phyloP scores from a whole-genome alignment of 92 coral and sea anemone genomes.

The Zoanthus gigantus region DNA sequence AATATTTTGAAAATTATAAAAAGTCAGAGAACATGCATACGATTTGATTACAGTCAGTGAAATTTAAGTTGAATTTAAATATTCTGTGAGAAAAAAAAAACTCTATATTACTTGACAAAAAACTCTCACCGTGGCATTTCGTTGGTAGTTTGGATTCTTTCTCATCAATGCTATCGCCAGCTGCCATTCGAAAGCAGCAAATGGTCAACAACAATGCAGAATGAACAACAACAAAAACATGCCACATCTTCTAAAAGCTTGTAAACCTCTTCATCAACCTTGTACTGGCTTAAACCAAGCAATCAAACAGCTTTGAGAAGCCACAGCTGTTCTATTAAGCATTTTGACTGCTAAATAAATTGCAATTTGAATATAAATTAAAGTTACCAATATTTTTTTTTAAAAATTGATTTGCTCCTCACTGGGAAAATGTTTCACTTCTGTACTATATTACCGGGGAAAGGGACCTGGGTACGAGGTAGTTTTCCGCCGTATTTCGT shows the following conservation, averaged over 20 bases:
- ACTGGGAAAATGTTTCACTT: not conserved
- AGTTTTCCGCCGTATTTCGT: not conserved
- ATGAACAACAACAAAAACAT: slow-evolving; percentile 18
- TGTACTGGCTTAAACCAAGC: not conserved
- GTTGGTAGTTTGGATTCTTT: slow-evolving; percentile 86
- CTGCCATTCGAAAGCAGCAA: slow-evolving; percentile 29
- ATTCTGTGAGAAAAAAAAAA: too few species aligned
- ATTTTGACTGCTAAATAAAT: not conserved
- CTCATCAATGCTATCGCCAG: slow-evolving; percentile 56
- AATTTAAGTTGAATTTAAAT: too few species aligned
- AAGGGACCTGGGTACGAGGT: too few species aligned
- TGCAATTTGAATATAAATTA: slow-evolving; percentile 17
- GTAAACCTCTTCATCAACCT: not conserved
- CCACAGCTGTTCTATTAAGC: slow-evolving; percentile 26
- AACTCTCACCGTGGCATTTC: slow-evolving; percentile 85
- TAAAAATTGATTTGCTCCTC: not conserved
- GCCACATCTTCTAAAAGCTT: not conserved
- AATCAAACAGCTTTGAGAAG: not conserved
- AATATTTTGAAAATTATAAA: too few species aligned
- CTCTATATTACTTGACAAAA: not conserved
- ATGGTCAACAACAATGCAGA: slow-evolving; percentile 34
- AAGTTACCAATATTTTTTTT: not conserved
- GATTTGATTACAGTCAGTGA: too few species aligned
- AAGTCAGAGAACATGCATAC: too few species aligned
- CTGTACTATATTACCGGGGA: not conserved